These are phyloP conservation scores for Dasyurus viverrinus DNA, from an alignment of 2,113 vertebrate species.

Conservation along the genomic window DNA sequence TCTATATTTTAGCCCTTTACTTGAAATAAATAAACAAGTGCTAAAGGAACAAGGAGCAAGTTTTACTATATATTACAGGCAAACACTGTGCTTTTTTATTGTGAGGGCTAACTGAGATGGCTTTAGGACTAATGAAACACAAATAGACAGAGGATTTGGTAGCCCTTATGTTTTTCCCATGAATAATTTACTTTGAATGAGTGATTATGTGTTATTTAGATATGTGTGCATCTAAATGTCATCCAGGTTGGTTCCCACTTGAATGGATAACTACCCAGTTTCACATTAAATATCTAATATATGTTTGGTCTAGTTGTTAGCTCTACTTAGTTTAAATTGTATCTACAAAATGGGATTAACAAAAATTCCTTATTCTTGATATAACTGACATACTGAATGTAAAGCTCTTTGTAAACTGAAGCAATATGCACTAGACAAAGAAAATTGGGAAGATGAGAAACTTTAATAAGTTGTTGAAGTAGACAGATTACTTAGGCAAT, in stretches of 20 bases:
- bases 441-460: neutral
- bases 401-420: neutral
- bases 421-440: neutral
- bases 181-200: neutral
- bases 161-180: neutral
- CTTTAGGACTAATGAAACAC: neutral
- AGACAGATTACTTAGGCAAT: neutral
- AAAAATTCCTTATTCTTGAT: neutral
- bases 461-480: neutral
- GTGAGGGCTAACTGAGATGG: neutral
- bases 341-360: neutral
- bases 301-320: neutral
- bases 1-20: neutral
- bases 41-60: neutral
- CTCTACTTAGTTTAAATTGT: neutral
- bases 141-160: neutral
- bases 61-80: neutral
- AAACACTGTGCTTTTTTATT: neutral
- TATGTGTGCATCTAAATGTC: neutral
- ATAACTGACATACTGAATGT: neutral
- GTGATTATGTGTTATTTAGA: neutral
- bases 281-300: neutral
- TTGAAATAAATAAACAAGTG: neutral
- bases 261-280: neutral
- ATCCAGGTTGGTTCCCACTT: neutral